phyloP scores from a whole-genome alignment of 1,140 invertebrate species.

The Octopus bimaculoides region DNA sequence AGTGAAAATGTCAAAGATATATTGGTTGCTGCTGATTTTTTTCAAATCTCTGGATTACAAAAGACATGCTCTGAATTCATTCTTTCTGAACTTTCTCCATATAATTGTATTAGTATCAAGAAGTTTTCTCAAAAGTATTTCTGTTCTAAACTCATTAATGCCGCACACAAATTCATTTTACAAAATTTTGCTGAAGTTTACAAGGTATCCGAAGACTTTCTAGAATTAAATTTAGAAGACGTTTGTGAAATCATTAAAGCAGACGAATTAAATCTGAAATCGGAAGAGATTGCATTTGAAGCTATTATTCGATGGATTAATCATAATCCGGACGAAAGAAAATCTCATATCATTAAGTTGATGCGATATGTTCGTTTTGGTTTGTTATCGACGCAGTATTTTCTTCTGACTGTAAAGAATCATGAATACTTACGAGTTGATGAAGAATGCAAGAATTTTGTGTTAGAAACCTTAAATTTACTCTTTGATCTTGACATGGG shows the following conservation, averaged over 20 bases:
- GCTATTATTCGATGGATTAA: slow-evolving; percentile 98
- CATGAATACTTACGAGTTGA: slow-evolving; percentile 66
- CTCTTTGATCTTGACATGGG: slow-evolving; percentile 73
- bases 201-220: slow-evolving; percentile 94
- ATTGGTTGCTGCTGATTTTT: slow-evolving; percentile 66
- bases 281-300: slow-evolving; percentile 88
- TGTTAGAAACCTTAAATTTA: slow-evolving; percentile 74
- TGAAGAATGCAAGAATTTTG: slow-evolving; percentile 67
- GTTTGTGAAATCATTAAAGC: slow-evolving; percentile 92
- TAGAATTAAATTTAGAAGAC: slow-evolving; percentile 85
- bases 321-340: slow-evolving; percentile 85
- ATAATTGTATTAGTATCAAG: slow-evolving; percentile 80
- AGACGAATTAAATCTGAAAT: slow-evolving; percentile 94
- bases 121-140: slow-evolving; percentile 75
- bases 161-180: slow-evolving; percentile 62
- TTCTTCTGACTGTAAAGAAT: slow-evolving; percentile 65
- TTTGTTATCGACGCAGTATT: slow-evolving; percentile 78
- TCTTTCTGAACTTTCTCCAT: slow-evolving; percentile 63
- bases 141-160: slow-evolving; percentile 68
- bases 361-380: slow-evolving; percentile 76
- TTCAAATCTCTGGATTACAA: slow-evolving; percentile 74
- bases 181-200: slow-evolving; percentile 64
- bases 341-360: slow-evolving; percentile 76
- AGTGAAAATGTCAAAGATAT: slow-evolving; percentile 75
- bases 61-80: slow-evolving; percentile 77